Conservation (phyloP, 2,888 invertebrate species). For the Cybosia mesomella region DNA sequence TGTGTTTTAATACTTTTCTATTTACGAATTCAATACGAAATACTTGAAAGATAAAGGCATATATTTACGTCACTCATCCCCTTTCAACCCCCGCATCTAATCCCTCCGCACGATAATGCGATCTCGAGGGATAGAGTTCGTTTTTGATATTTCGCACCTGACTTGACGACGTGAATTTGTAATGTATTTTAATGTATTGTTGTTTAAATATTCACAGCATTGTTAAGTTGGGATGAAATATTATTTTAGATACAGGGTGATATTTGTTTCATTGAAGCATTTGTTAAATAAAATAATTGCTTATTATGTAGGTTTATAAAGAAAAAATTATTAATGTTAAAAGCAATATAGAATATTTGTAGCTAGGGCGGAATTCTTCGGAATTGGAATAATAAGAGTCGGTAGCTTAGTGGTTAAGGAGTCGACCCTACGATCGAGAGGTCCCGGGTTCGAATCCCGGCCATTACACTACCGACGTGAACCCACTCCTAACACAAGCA, state of each 20-base stretch:
- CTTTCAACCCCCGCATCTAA: conserved; percentile 25
- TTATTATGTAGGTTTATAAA: neutral
- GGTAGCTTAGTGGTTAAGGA: too few relatives aligned
- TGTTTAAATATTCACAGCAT: conserved; percentile 9
- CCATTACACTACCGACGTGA: too few relatives aligned
- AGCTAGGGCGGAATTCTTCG: too few relatives aligned
- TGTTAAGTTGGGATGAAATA: neutral
- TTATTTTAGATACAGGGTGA: neutral
- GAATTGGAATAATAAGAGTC: too few relatives aligned
- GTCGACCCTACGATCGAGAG: too few relatives aligned
- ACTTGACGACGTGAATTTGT: conserved; percentile 25
- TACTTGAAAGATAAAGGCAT: conserved; percentile 40
- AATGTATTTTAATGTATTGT: conserved; percentile 21
- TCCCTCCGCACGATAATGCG: conserved; percentile 26
- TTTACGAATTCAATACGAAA: conserved; percentile 41
- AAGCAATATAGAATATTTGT: neutral
- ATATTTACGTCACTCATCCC: conserved; percentile 29
- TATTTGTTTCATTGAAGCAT: neutral
- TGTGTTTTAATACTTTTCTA: conserved; percentile 3
- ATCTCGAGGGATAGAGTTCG: conserved; percentile 19
- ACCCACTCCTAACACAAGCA: too few relatives aligned
- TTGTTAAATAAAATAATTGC: neutral
- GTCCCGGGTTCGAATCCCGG: too few relatives aligned
- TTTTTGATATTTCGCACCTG: conserved; percentile 47
- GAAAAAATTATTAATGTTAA: neutral